phyloP scores from a whole-genome alignment of 2,113 vertebrate genomes.

The Cygnus buccinator region DNA sequence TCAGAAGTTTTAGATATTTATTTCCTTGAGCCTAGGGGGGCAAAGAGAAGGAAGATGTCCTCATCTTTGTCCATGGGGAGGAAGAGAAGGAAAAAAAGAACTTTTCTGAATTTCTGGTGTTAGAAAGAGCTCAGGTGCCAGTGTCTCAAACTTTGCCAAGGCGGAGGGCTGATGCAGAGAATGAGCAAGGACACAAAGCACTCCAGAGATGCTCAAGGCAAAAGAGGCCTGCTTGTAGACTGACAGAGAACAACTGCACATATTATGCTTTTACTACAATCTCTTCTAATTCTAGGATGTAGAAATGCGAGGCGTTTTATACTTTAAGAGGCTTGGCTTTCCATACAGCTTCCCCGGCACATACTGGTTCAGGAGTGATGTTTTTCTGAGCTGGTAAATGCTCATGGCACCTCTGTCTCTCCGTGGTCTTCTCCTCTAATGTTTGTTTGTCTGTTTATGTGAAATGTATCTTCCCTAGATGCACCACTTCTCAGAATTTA shows the following conservation, averaged over 20 bases:
- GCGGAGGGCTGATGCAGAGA: not conserved
- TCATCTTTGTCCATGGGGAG: not conserved
- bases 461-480: not conserved
- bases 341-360: not conserved
- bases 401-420: not conserved
- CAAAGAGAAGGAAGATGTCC: not conserved
- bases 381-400: not conserved
- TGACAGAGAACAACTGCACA: not conserved
- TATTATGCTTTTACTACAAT: not conserved
- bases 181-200: not conserved
- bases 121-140: not conserved
- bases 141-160: not conserved
- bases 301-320: not conserved
- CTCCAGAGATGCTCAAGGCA: not conserved
- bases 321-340: not conserved
- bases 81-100: fast-evolving
- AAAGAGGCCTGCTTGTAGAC: not conserved
- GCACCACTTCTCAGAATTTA: not conserved
- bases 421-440: not conserved
- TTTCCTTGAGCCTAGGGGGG: not conserved
- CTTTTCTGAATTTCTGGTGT: not conserved
- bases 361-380: not conserved
- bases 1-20: not conserved
- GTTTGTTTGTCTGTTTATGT: not conserved
- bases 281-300: not conserved